Conservation (phyloP, 2,113 vertebrate genomes). For the Balaenoptera acutorostrata region DNA sequence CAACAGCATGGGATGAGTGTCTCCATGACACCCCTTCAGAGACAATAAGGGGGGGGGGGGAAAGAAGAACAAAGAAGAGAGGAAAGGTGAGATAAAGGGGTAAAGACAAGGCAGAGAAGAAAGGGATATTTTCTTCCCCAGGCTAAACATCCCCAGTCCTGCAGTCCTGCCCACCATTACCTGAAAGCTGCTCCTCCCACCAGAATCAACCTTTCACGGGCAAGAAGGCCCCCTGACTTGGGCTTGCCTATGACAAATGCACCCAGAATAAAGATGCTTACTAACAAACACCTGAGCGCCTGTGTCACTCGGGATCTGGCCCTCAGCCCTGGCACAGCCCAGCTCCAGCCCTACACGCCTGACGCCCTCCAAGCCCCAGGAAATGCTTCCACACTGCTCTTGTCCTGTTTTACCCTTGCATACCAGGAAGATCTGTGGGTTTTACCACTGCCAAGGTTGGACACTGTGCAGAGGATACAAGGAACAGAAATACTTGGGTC, state of each 20-base stretch:
- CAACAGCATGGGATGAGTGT: background rate
- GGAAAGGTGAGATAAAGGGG: background rate
- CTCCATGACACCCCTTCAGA: background rate
- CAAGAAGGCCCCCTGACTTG: background rate
- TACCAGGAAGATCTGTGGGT: background rate
- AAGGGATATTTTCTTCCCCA: background rate
- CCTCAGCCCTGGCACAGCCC: background rate
- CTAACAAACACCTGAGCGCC: background rate
- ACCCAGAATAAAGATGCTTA: background rate
- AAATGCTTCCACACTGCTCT: background rate
- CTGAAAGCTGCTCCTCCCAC: background rate
- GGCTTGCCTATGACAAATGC: background rate
- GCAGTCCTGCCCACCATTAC: background rate
- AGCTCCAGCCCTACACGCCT: background rate
- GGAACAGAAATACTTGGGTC: background rate
- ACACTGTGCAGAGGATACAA: background rate
- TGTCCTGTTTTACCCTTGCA: background rate
- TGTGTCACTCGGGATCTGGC: background rate
- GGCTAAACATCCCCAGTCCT: background rate
- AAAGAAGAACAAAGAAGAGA: background rate
- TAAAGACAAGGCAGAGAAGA: background rate
- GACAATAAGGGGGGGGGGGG: fast-evolving
- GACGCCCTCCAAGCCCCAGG: background rate
- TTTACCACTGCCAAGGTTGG: background rate
- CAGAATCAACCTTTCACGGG: background rate